Conservation (phyloP, 1,140 invertebrate species). For the Brachionus paranguensis region DNA sequence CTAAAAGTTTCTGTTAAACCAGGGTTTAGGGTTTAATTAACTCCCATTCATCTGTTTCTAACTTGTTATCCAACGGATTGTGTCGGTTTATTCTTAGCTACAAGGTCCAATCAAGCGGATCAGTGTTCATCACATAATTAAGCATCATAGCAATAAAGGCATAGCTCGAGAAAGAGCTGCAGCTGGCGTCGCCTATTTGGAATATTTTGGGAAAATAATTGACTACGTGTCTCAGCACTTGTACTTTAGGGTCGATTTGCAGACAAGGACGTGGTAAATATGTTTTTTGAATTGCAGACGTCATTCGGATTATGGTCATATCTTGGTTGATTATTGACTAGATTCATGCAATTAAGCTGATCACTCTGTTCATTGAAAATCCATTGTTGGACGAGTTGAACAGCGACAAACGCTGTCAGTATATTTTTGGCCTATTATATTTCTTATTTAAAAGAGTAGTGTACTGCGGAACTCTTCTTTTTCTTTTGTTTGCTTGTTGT, state of each 20-base stretch:
- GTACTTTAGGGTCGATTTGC: conserved; percentile 59
- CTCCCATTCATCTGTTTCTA: conserved; percentile 57
- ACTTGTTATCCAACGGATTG: conserved; percentile 44
- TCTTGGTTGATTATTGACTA: conserved; percentile 47
- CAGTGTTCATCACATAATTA: conserved; percentile 61
- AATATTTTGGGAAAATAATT: conserved; percentile 63
- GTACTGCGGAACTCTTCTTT: neutral
- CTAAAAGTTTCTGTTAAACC: conserved; percentile 55
- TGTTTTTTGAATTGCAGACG: conserved; percentile 61
- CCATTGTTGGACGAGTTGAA: conserved; percentile 65
- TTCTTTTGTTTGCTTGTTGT: conserved; percentile 29
- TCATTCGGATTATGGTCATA: conserved; percentile 40
- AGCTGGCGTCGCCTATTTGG: conserved; percentile 63
- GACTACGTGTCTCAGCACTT: conserved; percentile 60
- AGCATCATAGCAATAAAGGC: conserved; percentile 63
- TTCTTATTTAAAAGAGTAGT: neutral
- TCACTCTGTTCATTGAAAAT: conserved; percentile 62
- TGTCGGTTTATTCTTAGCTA: conserved; percentile 52
- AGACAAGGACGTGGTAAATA: conserved; percentile 58
- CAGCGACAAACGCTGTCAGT: conserved; percentile 56
- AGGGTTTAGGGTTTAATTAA: no score
- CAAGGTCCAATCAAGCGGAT: conserved; percentile 62
- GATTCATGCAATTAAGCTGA: conserved; percentile 63
- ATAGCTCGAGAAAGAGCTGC: conserved; percentile 64
- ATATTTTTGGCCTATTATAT: conserved; percentile 8